Evolutionary conservation across 2,113 vertebrate genomes (phyloP).

Genomic region (Circaetus gallicus): DNA sequence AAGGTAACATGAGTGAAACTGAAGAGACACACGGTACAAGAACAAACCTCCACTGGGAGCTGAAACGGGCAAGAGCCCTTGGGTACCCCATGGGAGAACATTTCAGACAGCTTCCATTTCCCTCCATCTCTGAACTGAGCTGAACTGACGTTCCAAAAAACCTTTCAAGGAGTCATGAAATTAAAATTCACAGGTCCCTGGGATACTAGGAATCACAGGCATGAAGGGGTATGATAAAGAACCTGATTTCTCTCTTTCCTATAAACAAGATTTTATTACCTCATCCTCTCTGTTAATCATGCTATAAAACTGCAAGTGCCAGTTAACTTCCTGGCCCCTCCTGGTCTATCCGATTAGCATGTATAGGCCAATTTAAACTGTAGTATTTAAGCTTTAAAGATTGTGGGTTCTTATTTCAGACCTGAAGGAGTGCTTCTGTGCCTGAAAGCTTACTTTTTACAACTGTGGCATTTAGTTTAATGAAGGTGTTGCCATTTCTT

Average conservation of each 20-base stretch:
- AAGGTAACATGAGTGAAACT: background rate
- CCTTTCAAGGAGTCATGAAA: background rate
- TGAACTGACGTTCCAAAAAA: background rate
- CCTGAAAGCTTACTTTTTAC: background rate
- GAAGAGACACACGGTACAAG: background rate
- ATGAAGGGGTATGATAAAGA: background rate
- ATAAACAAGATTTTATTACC: background rate
- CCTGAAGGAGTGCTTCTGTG: background rate
- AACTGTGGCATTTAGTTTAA: background rate
- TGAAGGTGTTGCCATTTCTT: background rate
- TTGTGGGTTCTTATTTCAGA: background rate
- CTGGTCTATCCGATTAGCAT: background rate
- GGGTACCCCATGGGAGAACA: background rate
- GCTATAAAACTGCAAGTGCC: background rate
- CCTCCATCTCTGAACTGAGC: background rate
- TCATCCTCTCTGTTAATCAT: background rate
- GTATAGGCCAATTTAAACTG: background rate
- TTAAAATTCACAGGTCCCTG: background rate
- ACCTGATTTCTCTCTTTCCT: background rate
- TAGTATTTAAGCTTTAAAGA: background rate
- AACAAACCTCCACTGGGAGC: background rate
- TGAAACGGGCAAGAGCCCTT: background rate
- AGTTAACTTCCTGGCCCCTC: background rate
- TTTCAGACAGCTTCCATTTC: background rate
- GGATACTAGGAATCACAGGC: background rate